A percentile compares a stretch with the other conserved stretches of the same genome.
Conservation (phyloP, 1,140 invertebrate species). For the fruit fly (Drosophila melanogaster) region DNA sequence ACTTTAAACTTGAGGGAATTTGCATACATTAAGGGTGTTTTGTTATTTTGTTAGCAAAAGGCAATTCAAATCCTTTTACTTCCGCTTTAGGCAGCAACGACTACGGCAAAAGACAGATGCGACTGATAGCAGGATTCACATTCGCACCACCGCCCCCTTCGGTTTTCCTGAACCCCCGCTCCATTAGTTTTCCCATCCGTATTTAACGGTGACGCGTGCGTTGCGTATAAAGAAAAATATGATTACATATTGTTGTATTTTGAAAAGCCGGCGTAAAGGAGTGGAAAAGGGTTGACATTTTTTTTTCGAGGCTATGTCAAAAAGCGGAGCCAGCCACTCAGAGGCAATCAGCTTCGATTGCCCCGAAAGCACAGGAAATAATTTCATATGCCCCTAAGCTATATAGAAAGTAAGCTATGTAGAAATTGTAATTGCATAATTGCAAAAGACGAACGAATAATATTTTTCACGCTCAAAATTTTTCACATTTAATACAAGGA, state of each 20-base stretch:
- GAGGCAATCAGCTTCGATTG: conserved; percentile 63
- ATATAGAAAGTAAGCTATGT: too few relatives aligned
- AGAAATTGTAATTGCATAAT: too few relatives aligned
- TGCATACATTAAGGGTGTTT: conserved; percentile 76
- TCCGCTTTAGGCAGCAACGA: conserved; percentile 71
- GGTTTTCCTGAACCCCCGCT: neutral
- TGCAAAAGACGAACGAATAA: too few relatives aligned
- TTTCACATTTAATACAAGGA: too few relatives aligned
- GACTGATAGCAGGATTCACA: conserved; percentile 77
- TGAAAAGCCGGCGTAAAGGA: conserved; percentile 6
- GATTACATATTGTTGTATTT: conserved; percentile 73
- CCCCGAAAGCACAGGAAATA: conserved; percentile 36
- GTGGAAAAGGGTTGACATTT: conserved; percentile 73
- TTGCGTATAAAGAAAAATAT: conserved; percentile 71
- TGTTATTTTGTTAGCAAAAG: conserved; percentile 57
- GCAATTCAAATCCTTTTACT: conserved; percentile 82
- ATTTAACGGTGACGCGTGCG: conserved; percentile 55
- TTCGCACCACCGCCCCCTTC: conserved; percentile 12
- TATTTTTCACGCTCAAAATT: too few relatives aligned
- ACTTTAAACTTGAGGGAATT: conserved; percentile 71
- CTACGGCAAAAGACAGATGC: conserved; percentile 62
- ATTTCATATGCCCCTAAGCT: too few relatives aligned
- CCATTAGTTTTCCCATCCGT: conserved; percentile 7
- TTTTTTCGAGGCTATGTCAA: conserved; percentile 14
- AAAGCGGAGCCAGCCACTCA: conserved; percentile 59